Base-by-base conservation (phyloP, 2,113 vertebrate genomes). In the Bagarius yarrelli region DNA sequence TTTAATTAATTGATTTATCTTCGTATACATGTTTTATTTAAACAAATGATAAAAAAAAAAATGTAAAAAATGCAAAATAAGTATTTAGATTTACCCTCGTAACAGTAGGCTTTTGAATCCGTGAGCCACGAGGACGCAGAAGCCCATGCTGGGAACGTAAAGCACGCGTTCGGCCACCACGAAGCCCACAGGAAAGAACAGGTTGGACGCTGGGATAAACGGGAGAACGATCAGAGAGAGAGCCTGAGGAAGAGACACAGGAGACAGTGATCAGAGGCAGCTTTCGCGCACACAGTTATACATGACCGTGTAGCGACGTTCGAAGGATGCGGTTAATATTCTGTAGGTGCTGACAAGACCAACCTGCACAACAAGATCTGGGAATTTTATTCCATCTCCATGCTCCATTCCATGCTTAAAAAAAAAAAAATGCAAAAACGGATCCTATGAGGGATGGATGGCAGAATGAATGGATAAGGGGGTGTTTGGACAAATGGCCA, bases 131-230 rank as follows among this genome's bases (percentile, higher is more conserved):
- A 99, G 91, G 85, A 99, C 94, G 87, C 98, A 99, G 91, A 99
- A 99, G 40, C 97, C 98, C 98, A 99, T 99, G 82, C 98, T 99
- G 83, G 98, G 98, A 55, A 99, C 96, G 83, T 99, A 99, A 0
- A 99, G 92, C 15, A 99, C 96, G 83, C 98, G 88, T 90, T 99
- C 98, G 32, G 97, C 98, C 84, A 99, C 95, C 30, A 99, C 97
- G 2, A 99, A 99, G 40, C 97, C 98, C 92, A 99, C 98, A 2
- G 98, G 98, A 83, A 99, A 99, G 92, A 99, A 99, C 69, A 99
- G 95, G 84, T 99, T 99, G 80, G 96, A 99, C 0, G 98, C 98
- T 78, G 98, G 98, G 89, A 99, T 94, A 81, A 99, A 99, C 21
- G 98, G 98, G 11, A 99, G 91, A 30, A 95, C 93, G 59, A 98